Base-by-base conservation (phyloP, 2,113 vertebrate genomes). In the Hypomesus transpacificus region DNA sequence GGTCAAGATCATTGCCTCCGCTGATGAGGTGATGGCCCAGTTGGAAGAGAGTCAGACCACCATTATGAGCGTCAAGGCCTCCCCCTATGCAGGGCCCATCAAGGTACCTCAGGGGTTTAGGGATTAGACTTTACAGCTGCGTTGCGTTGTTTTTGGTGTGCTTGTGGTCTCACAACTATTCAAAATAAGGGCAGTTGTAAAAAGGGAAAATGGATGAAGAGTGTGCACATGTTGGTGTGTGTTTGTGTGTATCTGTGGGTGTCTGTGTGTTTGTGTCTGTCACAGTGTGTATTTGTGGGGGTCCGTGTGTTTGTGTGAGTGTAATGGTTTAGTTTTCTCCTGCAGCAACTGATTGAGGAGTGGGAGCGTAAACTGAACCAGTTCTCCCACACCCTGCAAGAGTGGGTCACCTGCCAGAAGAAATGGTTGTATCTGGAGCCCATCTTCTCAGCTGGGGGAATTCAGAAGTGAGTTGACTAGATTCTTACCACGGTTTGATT, bases 371-470 rank as follows among this genome's bases (percentile, higher is more conserved):
- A 88, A 7, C 69, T 92, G 56, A 78, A 62, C 26, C 77, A 88
- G 65, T 89, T 91, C 69, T 81, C 76, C 8, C 34, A 65, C 0
- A 89, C 89, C 50, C 64, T 92, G 68, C 83, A 85, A 11, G 87
- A 90, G 70, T 90, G 85, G 88, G 86, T 91, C 80, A 79, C 14
- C 22, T 92, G 91, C 74, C 91, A 92, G 70, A 86, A 85, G 70
- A 82, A 79, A 13, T 92, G 87, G 91, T 85, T 92, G 52, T 86
- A 80, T 64, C 82, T 91, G 61, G 88, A 91, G 68, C 89, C 89
- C 65, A 68, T 91, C 62, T 92, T 92, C 79, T 68, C 73, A 60
- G 83, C 88, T 26, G 59, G 70, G 76, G 91, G 91, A 80, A 91
- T 90, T 76, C 86, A 88, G 83, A 90, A 86, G 90, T 91, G 87